These are phyloP conservation scores for Notiomystis cincta DNA, from an alignment of 2,113 vertebrate species.

Conservation along the genomic window DNA sequence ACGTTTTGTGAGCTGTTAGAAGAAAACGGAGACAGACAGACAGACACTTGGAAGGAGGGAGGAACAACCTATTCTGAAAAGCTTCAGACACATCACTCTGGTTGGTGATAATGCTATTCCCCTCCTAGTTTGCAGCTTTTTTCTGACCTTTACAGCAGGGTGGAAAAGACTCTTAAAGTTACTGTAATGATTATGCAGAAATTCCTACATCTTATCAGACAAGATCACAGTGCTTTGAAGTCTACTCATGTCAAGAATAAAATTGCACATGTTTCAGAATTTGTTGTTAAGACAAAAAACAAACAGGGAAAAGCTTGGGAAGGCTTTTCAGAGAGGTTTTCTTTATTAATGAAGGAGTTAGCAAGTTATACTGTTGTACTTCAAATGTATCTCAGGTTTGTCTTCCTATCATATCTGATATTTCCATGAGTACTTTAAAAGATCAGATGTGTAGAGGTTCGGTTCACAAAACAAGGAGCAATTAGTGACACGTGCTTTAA, in stretches of 20 bases:
- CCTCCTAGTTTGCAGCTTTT: constrained; percentile 74
- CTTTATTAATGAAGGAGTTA: constrained; percentile 72
- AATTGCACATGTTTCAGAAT: constrained; percentile 73
- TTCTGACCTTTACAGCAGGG: constrained; percentile 73
- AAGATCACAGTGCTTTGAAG: constrained; percentile 73
- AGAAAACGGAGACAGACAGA: constrained; percentile 70
- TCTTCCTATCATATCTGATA: constrained; percentile 90
- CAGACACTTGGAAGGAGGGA: constrained; percentile 69
- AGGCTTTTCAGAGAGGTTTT: constrained; percentile 79
- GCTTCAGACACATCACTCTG: constrained; percentile 67
- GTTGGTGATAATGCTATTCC: constrained; percentile 68
- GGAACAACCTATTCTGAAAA: constrained; percentile 58
- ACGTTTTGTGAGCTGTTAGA: constrained; percentile 72
- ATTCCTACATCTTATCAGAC: constrained; percentile 72
- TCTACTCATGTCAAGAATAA: constrained; percentile 72
- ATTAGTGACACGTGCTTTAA: not conserved
- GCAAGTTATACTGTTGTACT: constrained; percentile 80
- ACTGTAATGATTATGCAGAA: constrained; percentile 84
- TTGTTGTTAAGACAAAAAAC: constrained; percentile 69
- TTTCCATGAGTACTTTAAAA: constrained; percentile 66
- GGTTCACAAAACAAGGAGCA: constrained; percentile 41
- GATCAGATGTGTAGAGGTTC: constrained; percentile 57
- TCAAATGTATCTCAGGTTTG: constrained; percentile 93
- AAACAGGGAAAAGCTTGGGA: constrained; percentile 70
- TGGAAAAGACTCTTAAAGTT: constrained; percentile 74